These are phyloP conservation scores for Numida meleagris DNA, from an alignment of 2,113 vertebrate species.

Conservation along the genomic window DNA sequence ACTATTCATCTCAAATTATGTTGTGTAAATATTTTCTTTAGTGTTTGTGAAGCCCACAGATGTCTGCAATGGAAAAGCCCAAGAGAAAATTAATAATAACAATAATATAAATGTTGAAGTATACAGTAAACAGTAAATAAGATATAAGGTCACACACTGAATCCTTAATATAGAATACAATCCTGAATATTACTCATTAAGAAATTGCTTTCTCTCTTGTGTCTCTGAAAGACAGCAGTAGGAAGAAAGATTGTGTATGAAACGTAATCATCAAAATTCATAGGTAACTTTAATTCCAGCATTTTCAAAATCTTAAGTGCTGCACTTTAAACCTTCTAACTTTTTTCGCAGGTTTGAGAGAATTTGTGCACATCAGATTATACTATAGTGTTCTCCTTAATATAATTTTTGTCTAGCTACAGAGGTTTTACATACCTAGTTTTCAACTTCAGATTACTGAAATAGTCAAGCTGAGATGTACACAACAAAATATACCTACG, in stretches of 20 bases:
- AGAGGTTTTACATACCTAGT: background rate
- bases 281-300: background rate
- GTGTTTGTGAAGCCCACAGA: background rate
- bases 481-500: background rate
- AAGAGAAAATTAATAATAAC: background rate
- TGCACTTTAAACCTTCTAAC: background rate
- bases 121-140: background rate
- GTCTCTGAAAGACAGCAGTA: background rate
- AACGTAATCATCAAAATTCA: background rate
- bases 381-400: background rate
- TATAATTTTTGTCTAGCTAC: background rate
- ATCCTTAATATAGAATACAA: background rate
- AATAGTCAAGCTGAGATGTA: background rate
- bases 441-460: background rate
- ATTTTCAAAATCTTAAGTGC: background rate
- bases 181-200: background rate
- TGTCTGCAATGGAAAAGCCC: background rate
- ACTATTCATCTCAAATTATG: background rate
- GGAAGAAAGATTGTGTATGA: background rate
- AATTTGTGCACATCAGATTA: background rate
- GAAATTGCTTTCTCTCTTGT: background rate
- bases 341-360: background rate
- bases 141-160: background rate
- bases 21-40: background rate
- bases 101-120: background rate